Percentiles rank a stretch among this genome's conserved stretches.
Evolutionary conservation across 1,140 invertebrate species (phyloP).

Genomic region (Cyphomyrmex costatus): DNA sequence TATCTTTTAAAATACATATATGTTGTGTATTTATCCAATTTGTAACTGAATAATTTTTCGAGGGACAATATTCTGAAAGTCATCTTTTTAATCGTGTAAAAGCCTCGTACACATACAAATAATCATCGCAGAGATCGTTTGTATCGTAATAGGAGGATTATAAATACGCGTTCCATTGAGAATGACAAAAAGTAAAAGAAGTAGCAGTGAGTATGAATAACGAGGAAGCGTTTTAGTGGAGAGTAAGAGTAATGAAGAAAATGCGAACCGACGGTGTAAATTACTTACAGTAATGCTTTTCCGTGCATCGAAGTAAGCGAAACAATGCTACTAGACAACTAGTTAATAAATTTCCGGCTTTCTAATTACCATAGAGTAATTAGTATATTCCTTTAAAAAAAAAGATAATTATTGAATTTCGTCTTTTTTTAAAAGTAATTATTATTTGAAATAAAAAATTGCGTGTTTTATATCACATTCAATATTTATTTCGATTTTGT

Average conservation of each 20-base stretch:
- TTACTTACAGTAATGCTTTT: constrained; percentile 47
- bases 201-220: constrained; percentile 51
- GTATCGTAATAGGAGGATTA: constrained; percentile 20
- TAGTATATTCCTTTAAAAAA: constrained; percentile 26
- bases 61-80: background rate
- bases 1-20: background rate
- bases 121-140: constrained; percentile 11
- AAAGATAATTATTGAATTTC: background rate
- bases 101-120: background rate
- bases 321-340: constrained; percentile 54
- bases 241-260: constrained; percentile 62
- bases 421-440: background rate
- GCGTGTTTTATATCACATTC: background rate
- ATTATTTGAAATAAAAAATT: background rate
- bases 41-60: constrained; percentile 2
- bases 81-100: background rate
- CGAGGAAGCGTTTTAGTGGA: constrained; percentile 37
- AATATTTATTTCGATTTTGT: background rate
- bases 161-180: constrained; percentile 37
- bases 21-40: background rate
- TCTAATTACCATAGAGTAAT: constrained; percentile 55
- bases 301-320: constrained; percentile 41
- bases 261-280: constrained; percentile 47
- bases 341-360: constrained; percentile 56
- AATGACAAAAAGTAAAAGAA: constrained; percentile 43